Evolutionary conservation across 2,797 vertebrate species (phyloP), one percentile per base, ranked within the genome.

Genomic region (Sebastes taczanowskii): DNA sequence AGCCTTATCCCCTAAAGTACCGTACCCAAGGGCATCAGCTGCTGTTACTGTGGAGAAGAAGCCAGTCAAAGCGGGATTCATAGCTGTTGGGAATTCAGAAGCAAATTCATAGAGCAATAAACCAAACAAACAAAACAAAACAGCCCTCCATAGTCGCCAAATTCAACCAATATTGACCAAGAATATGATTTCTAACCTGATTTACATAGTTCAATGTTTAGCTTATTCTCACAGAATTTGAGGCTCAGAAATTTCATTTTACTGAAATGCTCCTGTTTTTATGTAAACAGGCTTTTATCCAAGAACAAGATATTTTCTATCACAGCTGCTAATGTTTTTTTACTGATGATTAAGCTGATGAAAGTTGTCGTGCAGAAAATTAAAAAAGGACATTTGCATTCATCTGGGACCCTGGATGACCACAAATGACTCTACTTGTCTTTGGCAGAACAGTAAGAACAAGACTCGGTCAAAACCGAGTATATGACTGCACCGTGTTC

Each of bases 121-220:
- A 68, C n/a, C 25, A 65, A 80, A 68, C n/a, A 52, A 65, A 68
- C n/a, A 52, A 65, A 82, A 68, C n/a, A 52, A 65, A 82, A 52
- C 42, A 9, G 32, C 2, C 3, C 68, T 30, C 63, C 8, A 4
- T 38, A 58, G 34, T 60, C 25, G 22, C 6, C 10, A 38, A 82
- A 74, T 69, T 35, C 3, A 64, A 4, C 20, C 22, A 38, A 72
- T 70, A 55, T 16, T 18, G 14, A 32, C 5, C 11, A 32, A 61
- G 13, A 59, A 35, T 38, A 38, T 46, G 29, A 66, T n/a, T 64
- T 55, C 32, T 25, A 23, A 72, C 1, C 14, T 42, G 2, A 60
- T 72, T 72, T 30, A 22, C 14, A 60, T 25, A 27, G 3, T 27
- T 60, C 52, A 34, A 9, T 56, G 20, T 30, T 49, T 29, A 65